Base-by-base conservation (phyloP, 2,888 invertebrate species). In the Octodonta nipae region DNA sequence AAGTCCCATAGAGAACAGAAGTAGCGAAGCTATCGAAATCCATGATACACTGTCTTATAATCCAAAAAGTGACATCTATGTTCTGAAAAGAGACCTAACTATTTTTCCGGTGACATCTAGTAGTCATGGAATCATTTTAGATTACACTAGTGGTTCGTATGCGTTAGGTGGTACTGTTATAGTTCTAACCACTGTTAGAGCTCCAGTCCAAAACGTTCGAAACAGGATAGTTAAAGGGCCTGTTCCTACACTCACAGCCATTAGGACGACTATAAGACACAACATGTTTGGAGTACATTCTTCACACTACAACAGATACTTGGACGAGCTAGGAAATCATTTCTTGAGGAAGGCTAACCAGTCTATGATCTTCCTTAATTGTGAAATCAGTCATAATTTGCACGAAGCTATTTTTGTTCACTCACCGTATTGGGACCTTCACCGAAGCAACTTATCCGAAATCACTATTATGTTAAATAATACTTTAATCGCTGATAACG, bases 101-200 rank as follows among this genome's bases (percentile, higher is more conserved):
- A 76, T 85, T 8, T 96, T 98, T 54, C 96, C 96, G 0, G 75
- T 83, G 0, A 78, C 87, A 0, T 88, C 89, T 33, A 80, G 75
- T 43, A 83, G 84, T 40, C 88, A 80, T 53, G 80, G 80, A 4
- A 67, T 89, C 20, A 73, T 83, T 1, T 54, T 91, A 24, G 75
- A 80, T 40, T 91, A 88, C 51, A 69, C 71, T 41, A 87, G 88
- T 56, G 89, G 91, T 2, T 52, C 52, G 1, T 73, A 75, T 46
- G 83, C 88, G 3, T 59, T 83, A 26, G 91, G 91, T 8, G 84
- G 85, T 31, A 76, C 82, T 1, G 85, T 89, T 0, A 60, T 91
- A 22, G 78, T 82, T 29, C 58, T 88, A 1, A 82, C 79, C 30
- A 73, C 83, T 2, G 71, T 86, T 13, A 64, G 69, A 39, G 79